Conservation (phyloP, 2,888 invertebrate genomes). For the Lasioglossum figueresi region DNA sequence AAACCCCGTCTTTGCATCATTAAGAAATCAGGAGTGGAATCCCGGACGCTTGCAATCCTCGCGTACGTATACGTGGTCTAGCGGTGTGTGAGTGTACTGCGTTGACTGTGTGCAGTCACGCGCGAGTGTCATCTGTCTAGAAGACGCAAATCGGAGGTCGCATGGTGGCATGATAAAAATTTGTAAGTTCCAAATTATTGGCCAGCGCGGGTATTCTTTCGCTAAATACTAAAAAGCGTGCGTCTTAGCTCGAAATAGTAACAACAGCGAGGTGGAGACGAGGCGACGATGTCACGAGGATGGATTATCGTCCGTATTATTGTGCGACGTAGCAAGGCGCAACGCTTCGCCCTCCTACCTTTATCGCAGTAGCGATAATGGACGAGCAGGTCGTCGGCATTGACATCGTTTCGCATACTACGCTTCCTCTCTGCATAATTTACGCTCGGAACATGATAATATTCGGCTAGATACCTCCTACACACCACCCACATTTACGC, state of each 20-base stretch:
- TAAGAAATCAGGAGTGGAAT: no score
- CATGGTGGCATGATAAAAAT: no score
- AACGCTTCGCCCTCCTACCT: conserved; percentile 33
- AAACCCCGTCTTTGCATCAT: no score
- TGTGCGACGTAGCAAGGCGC: conserved; percentile 31
- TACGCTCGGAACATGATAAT: conserved; percentile 59
- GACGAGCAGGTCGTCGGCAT: conserved; percentile 52
- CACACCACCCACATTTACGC: conserved; percentile 28
- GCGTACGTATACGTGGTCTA: no score
- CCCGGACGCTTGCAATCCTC: no score
- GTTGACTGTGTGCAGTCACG: no score
- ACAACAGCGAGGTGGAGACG: conserved; percentile 11
- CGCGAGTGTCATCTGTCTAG: no score
- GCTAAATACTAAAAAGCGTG: not conserved
- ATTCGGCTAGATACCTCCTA: conserved; percentile 61
- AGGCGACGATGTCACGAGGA: conserved; percentile 45
- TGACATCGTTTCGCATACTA: conserved; percentile 64
- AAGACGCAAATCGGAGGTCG: no score
- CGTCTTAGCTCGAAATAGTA: conserved; percentile 14
- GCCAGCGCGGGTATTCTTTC: not conserved
- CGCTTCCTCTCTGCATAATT: conserved; percentile 63
- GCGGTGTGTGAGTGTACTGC: no score
- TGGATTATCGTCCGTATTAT: conserved; percentile 62
- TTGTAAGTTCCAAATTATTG: not conserved
- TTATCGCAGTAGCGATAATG: conserved; percentile 64